Percentiles rank a stretch among this genome's conserved stretches.
Evolutionary conservation across 1,140 invertebrate species (phyloP).

Genomic region (Ips typographus): DNA sequence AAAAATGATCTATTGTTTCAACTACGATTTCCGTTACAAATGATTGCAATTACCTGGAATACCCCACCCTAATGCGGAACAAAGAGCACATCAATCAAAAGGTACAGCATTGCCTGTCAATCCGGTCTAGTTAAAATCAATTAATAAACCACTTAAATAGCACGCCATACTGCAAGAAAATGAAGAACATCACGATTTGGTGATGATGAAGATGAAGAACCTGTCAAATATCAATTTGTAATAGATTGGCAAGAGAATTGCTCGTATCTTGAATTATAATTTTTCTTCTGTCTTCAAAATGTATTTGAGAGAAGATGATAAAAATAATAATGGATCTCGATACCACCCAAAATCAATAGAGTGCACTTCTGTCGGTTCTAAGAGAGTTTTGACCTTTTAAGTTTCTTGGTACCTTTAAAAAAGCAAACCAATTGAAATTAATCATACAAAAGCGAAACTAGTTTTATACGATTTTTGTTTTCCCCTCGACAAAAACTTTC

Average conservation of each 20-base stretch:
- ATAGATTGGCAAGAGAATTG: too few relatives aligned
- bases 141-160: conserved; percentile 19
- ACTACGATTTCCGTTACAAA: neutral
- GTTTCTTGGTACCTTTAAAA: too few relatives aligned
- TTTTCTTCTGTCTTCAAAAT: too few relatives aligned
- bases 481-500: too few relatives aligned
- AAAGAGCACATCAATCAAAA: conserved; percentile 23
- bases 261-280: too few relatives aligned
- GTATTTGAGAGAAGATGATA: too few relatives aligned
- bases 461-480: too few relatives aligned
- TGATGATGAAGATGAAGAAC: conserved; percentile 5
- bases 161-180: conserved; percentile 10
- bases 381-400: too few relatives aligned
- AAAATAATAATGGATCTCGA: too few relatives aligned
- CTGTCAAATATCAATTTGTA: neutral
- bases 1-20: neutral
- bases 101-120: conserved; percentile 9
- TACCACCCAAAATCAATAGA: neutral
- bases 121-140: conserved; percentile 22
- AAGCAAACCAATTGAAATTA: neutral
- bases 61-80: conserved; percentile 7
- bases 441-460: neutral
- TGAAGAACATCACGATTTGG: neutral
- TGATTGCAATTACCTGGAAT: neutral
- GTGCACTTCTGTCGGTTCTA: too few relatives aligned